A percentile compares a stretch with the other conserved stretches of the same genome.
Conservation (phyloP, 2,888 invertebrate species). For the Mayetiola destructor region DNA sequence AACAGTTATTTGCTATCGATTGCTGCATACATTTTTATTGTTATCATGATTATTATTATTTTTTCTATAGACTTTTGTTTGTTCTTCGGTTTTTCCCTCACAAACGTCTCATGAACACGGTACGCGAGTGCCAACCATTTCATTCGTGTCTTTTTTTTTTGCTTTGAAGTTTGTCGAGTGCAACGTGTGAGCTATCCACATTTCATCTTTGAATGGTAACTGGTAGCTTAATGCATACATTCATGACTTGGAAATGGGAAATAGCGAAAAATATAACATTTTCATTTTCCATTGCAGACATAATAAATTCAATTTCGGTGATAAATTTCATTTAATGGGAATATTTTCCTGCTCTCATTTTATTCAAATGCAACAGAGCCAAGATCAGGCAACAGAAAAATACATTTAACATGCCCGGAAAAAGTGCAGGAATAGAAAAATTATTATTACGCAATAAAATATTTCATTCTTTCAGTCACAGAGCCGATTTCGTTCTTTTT, state of each 20-base stretch:
- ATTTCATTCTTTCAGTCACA: neutral
- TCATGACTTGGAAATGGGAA: constrained; percentile 4
- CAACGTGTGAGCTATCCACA: neutral
- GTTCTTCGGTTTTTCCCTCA: neutral
- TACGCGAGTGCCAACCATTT: neutral
- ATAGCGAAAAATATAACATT: constrained; percentile 1
- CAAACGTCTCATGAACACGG: neutral
- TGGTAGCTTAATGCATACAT: neutral
- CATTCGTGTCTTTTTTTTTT: neutral
- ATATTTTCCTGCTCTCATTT: neutral
- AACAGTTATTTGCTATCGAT: constrained; percentile 7
- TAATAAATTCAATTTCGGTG: constrained; percentile 9
- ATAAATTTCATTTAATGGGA: constrained; percentile 7
- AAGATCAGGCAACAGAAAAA: too few species aligned
- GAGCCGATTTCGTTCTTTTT: too few species aligned
- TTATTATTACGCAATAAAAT: constrained; percentile 1
- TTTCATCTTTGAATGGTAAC: neutral
- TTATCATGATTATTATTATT: neutral
- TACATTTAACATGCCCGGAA: too few species aligned
- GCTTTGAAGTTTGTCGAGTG: neutral
- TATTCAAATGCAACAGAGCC: too few species aligned
- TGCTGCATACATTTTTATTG: neutral
- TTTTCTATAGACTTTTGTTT: neutral
- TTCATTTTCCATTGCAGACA: constrained; percentile 1
- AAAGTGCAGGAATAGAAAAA: too few species aligned